A percentile compares a stretch with the other conserved stretches of the same genome.
phyloP scores from a whole-genome alignment of 2,113 vertebrate genomes.

The Arizona elegans region DNA sequence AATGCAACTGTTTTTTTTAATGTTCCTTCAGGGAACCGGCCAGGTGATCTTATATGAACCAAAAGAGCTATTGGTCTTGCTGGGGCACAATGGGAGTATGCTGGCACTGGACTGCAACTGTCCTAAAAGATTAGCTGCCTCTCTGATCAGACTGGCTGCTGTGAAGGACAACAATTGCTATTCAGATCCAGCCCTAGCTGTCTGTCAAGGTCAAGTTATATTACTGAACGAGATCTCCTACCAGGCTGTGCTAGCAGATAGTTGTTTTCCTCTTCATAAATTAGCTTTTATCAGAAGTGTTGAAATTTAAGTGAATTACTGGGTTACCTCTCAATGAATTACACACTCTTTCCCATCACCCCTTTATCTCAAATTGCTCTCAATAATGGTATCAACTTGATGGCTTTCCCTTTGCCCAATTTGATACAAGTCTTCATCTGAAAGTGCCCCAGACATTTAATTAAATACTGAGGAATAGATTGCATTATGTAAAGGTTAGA shows the following conservation, averaged over 20 bases:
- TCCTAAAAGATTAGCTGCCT: background rate
- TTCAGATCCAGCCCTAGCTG: background rate
- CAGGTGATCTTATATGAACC: background rate
- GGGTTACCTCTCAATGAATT: constrained; percentile 14
- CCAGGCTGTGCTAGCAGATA: constrained; percentile 9
- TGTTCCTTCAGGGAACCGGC: background rate
- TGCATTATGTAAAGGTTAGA: constrained; percentile 29
- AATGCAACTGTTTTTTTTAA: background rate
- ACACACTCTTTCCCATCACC: background rate
- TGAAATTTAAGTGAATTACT: constrained; percentile 31
- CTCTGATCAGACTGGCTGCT: background rate
- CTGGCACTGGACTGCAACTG: background rate
- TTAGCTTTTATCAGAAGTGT: constrained; percentile 21
- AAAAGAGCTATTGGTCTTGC: no score
- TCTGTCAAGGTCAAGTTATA: background rate
- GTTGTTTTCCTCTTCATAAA: constrained; percentile 23
- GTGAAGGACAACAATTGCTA: background rate
- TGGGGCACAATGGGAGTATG: background rate
- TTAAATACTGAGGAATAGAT: constrained; percentile 25
- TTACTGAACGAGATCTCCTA: background rate
- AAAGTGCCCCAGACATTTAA: constrained; percentile 16
- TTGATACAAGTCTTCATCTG: background rate
- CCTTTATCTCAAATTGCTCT: constrained; percentile 18
- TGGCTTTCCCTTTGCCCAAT: constrained; percentile 17
- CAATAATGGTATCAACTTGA: constrained; percentile 12